These are phyloP conservation scores for Lumbricus terrestris DNA, from an alignment of 2,888 invertebrate species.

Conservation along the genomic window DNA sequence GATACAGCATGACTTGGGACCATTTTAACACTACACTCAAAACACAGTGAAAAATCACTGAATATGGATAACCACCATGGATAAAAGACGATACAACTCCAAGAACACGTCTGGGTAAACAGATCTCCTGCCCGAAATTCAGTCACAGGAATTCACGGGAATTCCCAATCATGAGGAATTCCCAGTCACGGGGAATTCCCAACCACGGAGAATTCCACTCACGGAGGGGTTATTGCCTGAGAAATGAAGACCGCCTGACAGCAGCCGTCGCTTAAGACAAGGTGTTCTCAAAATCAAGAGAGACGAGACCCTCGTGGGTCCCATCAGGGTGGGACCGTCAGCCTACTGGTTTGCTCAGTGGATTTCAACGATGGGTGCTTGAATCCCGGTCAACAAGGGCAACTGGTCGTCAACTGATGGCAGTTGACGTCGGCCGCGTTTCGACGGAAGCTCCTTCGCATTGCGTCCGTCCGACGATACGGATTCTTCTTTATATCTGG, in stretches of 20 bases:
- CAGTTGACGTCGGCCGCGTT: constrained; percentile 11
- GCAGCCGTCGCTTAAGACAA: background rate
- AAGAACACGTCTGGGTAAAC: background rate
- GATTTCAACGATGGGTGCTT: background rate
- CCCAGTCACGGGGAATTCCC: too few species aligned
- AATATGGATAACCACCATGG: background rate
- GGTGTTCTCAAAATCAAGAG: background rate
- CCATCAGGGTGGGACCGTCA: background rate
- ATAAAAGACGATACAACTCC: background rate
- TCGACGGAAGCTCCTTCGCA: constrained; percentile 82
- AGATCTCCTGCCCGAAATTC: background rate
- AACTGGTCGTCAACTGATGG: background rate
- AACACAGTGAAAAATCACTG: background rate
- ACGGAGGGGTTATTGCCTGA: too few species aligned
- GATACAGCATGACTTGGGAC: background rate
- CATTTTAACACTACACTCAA: background rate
- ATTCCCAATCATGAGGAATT: background rate
- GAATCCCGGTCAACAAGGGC: background rate
- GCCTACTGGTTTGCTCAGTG: background rate
- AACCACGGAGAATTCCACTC: too few species aligned
- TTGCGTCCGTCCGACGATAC: constrained; percentile 90
- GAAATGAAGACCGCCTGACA: background rate
- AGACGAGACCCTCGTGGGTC: background rate
- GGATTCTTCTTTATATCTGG: constrained; percentile 85
- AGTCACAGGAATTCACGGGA: background rate